Evolutionary conservation across 1,140 invertebrate genomes (phyloP).

Genomic region (Scaptomyza pallida): DNA sequence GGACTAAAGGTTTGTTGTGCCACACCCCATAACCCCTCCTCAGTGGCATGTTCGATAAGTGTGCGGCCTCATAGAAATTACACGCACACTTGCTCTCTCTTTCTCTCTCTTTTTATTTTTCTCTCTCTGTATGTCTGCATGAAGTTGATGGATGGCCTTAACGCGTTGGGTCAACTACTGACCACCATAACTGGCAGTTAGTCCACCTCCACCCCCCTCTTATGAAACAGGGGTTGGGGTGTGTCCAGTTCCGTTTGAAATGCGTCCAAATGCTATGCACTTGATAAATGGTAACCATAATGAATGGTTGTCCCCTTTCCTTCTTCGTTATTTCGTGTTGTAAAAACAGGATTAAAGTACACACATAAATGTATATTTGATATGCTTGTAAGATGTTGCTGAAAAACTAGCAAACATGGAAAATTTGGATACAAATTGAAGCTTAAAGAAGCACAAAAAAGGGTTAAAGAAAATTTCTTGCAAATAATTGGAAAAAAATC

Average conservation of each 20-base stretch:
- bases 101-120: no score
- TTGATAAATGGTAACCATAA: conserved; percentile 51
- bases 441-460: no score
- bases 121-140: conserved; percentile 16
- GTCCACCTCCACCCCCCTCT: neutral
- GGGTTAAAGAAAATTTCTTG: no score
- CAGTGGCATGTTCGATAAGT: conserved; percentile 42
- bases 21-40: neutral
- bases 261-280: conserved; percentile 30
- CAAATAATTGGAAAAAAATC: no score
- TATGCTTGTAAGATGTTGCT: neutral
- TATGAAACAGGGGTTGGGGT: neutral
- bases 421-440: neutral
- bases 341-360: conserved; percentile 18
- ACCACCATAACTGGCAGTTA: conserved; percentile 41
- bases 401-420: neutral
- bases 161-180: conserved; percentile 37
- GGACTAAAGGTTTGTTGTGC: conserved; percentile 8
- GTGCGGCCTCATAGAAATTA: conserved; percentile 53
- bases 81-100: conserved; percentile 48
- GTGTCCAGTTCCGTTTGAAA: conserved; percentile 11
- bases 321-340: neutral
- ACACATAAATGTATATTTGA: conserved; percentile 17
- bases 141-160: conserved; percentile 57
- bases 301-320: conserved; percentile 34